Conservation (phyloP, 2,113 vertebrate genomes). For the Eurystomus gularis region DNA sequence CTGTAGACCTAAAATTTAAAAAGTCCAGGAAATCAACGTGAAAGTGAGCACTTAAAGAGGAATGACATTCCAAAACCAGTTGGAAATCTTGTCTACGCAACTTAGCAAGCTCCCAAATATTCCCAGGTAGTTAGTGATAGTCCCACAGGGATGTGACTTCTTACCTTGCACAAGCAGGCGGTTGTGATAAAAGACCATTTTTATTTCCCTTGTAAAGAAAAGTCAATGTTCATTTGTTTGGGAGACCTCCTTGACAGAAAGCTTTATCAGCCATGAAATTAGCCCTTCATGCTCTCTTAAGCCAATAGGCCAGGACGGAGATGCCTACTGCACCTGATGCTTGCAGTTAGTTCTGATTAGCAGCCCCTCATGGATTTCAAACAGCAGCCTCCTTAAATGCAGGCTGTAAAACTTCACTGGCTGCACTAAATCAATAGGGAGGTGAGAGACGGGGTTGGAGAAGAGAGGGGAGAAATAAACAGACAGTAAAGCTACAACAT, state of each 20-base stretch:
- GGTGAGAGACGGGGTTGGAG: neutral
- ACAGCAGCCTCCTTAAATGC: neutral
- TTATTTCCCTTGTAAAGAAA: constrained; percentile 52
- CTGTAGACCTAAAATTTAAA: neutral
- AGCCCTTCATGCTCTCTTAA: constrained; percentile 70
- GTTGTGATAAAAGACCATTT: constrained; percentile 20
- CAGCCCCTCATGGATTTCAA: constrained; percentile 6
- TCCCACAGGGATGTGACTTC: neutral
- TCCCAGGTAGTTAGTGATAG: neutral
- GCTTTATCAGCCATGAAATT: constrained; percentile 78
- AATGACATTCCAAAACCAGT: neutral
- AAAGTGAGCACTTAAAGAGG: neutral
- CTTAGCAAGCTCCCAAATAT: neutral
- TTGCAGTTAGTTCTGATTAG: constrained; percentile 43
- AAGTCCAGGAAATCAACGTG: neutral
- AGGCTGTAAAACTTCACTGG: constrained; percentile 29
- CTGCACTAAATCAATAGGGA: constrained; percentile 23
- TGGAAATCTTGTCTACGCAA: neutral
- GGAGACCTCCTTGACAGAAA: constrained; percentile 61
- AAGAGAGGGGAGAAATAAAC: constrained; percentile 41
- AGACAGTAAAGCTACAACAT: constrained; percentile 2
- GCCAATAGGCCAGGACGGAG: constrained; percentile 24
- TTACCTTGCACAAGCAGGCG: neutral
- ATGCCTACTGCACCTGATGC: neutral
- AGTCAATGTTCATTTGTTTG: constrained; percentile 72